These are phyloP conservation scores for Dunckerocampus dactyliophorus DNA, from an alignment of 2,113 vertebrate species.

Conservation along the genomic window DNA sequence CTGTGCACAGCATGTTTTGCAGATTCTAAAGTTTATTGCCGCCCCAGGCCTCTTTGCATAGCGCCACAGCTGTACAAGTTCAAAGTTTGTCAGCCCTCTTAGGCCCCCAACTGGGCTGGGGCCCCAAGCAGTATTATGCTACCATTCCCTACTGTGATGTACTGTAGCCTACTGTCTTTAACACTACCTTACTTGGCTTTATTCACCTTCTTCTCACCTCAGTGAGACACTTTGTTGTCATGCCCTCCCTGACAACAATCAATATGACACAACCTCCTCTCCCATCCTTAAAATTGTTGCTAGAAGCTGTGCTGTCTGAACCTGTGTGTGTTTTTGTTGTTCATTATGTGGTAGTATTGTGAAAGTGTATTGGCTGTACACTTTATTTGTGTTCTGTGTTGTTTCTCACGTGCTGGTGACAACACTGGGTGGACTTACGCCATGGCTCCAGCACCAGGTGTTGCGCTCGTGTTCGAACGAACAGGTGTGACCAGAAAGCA, in stretches of 20 bases:
- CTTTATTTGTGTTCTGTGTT: slow-evolving; percentile 61
- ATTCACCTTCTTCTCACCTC: no score
- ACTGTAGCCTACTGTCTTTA: no score
- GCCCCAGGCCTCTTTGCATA: no score
- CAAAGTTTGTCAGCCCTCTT: no score
- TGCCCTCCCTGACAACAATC: neutral
- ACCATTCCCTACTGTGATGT: neutral
- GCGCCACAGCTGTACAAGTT: no score
- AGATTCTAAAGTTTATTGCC: no score
- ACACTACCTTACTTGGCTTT: no score
- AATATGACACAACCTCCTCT: neutral
- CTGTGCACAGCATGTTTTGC: no score
- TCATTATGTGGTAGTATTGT: slow-evolving; percentile 8
- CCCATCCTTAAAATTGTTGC: slow-evolving; percentile 1
- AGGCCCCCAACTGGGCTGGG: no score
- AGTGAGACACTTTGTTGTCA: neutral
- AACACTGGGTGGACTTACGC: slow-evolving; percentile 51
- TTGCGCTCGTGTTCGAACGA: slow-evolving; percentile 41
- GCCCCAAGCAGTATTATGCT: no score
- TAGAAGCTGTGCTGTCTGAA: slow-evolving; percentile 8
- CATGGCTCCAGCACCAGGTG: slow-evolving; percentile 49
- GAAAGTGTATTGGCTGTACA: slow-evolving; percentile 30
- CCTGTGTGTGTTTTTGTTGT: slow-evolving; percentile 13
- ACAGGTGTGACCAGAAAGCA: slow-evolving; percentile 66
- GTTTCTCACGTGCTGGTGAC: slow-evolving; percentile 55